These are phyloP conservation scores for Crocodylus rhombifer DNA, from an alignment of 2,797 vertebrate species.

Conservation along the genomic window DNA sequence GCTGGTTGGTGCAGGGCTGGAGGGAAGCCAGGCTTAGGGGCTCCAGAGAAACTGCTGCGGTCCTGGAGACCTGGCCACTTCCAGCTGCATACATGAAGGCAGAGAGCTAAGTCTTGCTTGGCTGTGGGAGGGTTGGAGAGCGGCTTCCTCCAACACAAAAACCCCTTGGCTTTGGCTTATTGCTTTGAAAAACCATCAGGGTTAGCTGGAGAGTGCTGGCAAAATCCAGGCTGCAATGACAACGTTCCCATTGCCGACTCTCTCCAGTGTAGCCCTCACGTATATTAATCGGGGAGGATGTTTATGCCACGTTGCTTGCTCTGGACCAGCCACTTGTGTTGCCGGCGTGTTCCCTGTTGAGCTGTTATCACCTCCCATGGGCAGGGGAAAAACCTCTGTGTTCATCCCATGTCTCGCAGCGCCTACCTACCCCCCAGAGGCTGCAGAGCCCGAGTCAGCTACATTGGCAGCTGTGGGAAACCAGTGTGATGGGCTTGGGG, in stretches of 20 bases:
- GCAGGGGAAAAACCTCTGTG: neutral
- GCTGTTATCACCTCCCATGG: neutral
- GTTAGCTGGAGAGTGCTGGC: neutral
- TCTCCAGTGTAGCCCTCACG: slow-evolving; percentile 61
- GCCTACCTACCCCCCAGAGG: neutral
- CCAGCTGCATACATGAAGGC: neutral
- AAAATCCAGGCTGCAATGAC: neutral
- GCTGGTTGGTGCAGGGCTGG: neutral
- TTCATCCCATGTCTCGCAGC: neutral
- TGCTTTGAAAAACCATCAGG: neutral
- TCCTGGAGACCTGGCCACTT: neutral
- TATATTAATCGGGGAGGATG: slow-evolving; percentile 76
- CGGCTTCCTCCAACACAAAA: neutral
- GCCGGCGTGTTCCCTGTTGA: neutral
- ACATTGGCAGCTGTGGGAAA: neutral
- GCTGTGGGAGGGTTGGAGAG: accelerated
- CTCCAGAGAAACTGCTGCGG: neutral
- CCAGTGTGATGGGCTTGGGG: neutral
- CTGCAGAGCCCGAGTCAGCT: too few relatives aligned
- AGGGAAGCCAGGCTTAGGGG: neutral
- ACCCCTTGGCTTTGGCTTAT: neutral
- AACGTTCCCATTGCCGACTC: neutral
- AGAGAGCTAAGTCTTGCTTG: neutral
- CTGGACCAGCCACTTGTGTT: neutral
- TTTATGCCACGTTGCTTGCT: slow-evolving; percentile 58